A percentile compares a stretch with the other conserved stretches of the same genome.
These are phyloP conservation scores for Euplagia quadripunctaria DNA, from an alignment of 2,888 invertebrate species.

Conservation along the genomic window DNA sequence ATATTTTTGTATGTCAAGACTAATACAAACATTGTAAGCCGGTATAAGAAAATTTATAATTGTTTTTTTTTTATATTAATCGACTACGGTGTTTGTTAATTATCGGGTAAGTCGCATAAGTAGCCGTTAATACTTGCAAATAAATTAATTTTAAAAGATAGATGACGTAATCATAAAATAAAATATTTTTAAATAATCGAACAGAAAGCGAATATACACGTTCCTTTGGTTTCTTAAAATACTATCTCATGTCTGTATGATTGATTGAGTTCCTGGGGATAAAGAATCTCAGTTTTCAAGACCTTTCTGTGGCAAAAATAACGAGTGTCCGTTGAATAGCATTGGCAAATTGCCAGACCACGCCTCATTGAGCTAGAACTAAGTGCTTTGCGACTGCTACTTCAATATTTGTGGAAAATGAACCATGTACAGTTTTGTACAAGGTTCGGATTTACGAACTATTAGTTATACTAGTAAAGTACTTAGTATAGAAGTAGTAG, in stretches of 20 bases:
- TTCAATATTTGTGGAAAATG: conserved; percentile 34
- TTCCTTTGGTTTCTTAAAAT: neutral
- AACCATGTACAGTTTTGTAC: conserved; percentile 24
- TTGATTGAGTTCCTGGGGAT: conserved; percentile 42
- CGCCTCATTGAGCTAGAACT: conserved; percentile 50
- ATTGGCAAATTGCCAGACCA: conserved; percentile 48
- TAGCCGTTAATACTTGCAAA: too few species aligned
- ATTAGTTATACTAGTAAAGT: neutral
- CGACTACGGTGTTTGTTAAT: too few species aligned
- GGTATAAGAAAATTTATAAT: too few species aligned
- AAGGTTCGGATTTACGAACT: conserved; percentile 24
- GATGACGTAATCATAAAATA: too few species aligned
- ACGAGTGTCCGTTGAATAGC: conserved; percentile 50
- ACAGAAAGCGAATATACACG: neutral
- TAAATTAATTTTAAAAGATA: too few species aligned
- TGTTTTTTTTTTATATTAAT: too few species aligned
- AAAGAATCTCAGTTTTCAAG: conserved; percentile 38
- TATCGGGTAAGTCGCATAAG: neutral
- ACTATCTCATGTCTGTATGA: conserved; percentile 18
- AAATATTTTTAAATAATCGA: neutral
- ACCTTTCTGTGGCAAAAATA: conserved; percentile 45
- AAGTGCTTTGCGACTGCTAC: conserved; percentile 42
- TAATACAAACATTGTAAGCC: neutral
- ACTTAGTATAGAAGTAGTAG: neutral
- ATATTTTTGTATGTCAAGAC: neutral